Conservation (phyloP, 2,888 invertebrate species). For the Acleris cristana region DNA sequence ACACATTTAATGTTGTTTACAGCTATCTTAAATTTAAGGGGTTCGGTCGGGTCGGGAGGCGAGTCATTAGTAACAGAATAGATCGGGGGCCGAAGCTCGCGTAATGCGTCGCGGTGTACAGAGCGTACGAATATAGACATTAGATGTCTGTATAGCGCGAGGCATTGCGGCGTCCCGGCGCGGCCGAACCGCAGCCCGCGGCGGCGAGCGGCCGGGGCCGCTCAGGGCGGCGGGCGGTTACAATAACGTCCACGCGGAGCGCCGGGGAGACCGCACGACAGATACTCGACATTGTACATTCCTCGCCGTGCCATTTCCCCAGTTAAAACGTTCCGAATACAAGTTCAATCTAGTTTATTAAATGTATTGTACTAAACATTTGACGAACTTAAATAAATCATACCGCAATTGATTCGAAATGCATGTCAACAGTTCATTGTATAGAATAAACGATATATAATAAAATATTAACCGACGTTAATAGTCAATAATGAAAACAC, state of each 20-base stretch:
- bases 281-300: conserved; percentile 13
- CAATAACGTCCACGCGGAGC: conserved; percentile 17
- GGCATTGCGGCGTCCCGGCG: conserved; percentile 54
- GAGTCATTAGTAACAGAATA: conserved; percentile 22
- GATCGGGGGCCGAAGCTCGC: conserved; percentile 1
- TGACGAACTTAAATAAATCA: conserved; percentile 34
- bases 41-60: conserved; percentile 62
- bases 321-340: conserved; percentile 12
- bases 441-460: conserved; percentile 18
- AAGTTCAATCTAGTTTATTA: conserved; percentile 26
- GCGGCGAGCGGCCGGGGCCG: conserved; percentile 69
- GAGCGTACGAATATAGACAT: conserved; percentile 52
- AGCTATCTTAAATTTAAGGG: conserved; percentile 68
- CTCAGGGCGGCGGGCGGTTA: conserved; percentile 44
- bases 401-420: conserved; percentile 31
- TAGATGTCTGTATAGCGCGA: conserved; percentile 50
- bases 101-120: conserved; percentile 48
- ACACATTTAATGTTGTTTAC: conserved; percentile 82
- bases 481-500: conserved; percentile 17
- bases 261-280: conserved; percentile 7
- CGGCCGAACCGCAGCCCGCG: conserved; percentile 58
- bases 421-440: conserved; percentile 29
- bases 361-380: conserved; percentile 37
- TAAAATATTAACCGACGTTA: conserved; percentile 5
- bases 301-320: conserved; percentile 11